Evolutionary conservation across 2,888 invertebrate genomes (phyloP).

Genomic region (Trypoxylon attenuatum): DNA sequence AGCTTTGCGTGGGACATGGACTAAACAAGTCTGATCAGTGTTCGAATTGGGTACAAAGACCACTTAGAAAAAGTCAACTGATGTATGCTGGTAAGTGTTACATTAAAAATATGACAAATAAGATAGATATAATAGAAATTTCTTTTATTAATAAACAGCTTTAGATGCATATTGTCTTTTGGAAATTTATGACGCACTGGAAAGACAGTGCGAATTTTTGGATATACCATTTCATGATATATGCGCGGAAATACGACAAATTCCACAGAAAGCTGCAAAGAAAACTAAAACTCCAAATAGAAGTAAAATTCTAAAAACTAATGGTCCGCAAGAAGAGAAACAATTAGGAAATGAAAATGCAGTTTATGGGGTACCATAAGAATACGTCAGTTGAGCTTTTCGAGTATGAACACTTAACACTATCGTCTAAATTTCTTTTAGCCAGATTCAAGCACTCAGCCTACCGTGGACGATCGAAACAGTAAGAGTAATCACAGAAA

Average conservation of each 20-base stretch:
- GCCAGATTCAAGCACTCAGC: not conserved
- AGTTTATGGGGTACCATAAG: not conserved
- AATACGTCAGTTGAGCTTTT: not conserved
- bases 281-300: slow-evolving; percentile 70
- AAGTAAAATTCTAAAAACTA: slow-evolving; percentile 34
- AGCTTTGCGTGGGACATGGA: slow-evolving; percentile 84
- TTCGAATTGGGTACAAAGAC: slow-evolving; percentile 92
- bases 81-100: slow-evolving; percentile 81
- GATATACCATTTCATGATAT: slow-evolving; percentile 80
- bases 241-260: slow-evolving; percentile 76
- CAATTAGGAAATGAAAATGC: not conserved
- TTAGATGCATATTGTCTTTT: slow-evolving; percentile 92
- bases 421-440: not conserved
- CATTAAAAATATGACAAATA: slow-evolving; percentile 2
- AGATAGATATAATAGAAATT: not conserved
- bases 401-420: no score
- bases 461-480: not conserved
- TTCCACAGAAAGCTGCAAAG: slow-evolving; percentile 74
- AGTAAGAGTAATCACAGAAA: not conserved
- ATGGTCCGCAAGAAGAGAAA: not conserved
- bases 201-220: slow-evolving; percentile 74
- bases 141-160: slow-evolving; percentile 75
- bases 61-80: slow-evolving; percentile 85
- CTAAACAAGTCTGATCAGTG: slow-evolving; percentile 93
- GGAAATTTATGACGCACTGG: slow-evolving; percentile 84